Percentiles rank a stretch among this genome's conserved stretches.
Conservation (phyloP, 1,140 invertebrate species). For the Harlomillsia oculata region DNA sequence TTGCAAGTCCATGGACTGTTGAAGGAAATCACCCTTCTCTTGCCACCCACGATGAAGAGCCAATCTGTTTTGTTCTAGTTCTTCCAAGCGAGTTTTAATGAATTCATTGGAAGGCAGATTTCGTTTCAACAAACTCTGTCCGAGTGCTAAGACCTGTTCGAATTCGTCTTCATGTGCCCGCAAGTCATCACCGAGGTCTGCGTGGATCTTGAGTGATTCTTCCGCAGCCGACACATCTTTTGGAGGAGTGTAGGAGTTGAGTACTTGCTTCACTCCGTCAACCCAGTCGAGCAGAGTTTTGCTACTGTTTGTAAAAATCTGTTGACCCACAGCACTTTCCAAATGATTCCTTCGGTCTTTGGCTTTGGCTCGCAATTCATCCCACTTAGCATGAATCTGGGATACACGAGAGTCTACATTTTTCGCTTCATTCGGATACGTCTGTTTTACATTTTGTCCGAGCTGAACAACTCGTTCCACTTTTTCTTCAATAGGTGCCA, state of each 20-base stretch:
- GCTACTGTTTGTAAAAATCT: slow-evolving; percentile 82
- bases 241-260: slow-evolving; percentile 71
- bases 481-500: slow-evolving; percentile 82
- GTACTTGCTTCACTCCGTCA: slow-evolving; percentile 61
- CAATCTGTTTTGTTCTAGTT: slow-evolving; percentile 63
- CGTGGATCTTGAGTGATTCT: slow-evolving; percentile 77
- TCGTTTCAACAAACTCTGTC: slow-evolving; percentile 57
- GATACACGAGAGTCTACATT: slow-evolving; percentile 76
- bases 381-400: slow-evolving; percentile 80
- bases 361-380: slow-evolving; percentile 71
- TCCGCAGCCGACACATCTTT: slow-evolving; percentile 85
- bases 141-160: slow-evolving; percentile 64
- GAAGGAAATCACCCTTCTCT: slow-evolving; percentile 69
- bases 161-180: slow-evolving; percentile 81
- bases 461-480: slow-evolving; percentile 68
- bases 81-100: slow-evolving; percentile 58
- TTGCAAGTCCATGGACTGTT: slow-evolving; percentile 76
- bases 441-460: slow-evolving; percentile 73
- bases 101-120: slow-evolving; percentile 58
- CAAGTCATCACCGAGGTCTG: slow-evolving; percentile 84
- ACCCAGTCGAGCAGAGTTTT: slow-evolving; percentile 72
- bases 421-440: slow-evolving; percentile 78
- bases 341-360: slow-evolving; percentile 64
- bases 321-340: slow-evolving; percentile 85
- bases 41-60: slow-evolving; percentile 64